Conservation (phyloP, 2,888 invertebrate genomes). For the Acleris literana region DNA sequence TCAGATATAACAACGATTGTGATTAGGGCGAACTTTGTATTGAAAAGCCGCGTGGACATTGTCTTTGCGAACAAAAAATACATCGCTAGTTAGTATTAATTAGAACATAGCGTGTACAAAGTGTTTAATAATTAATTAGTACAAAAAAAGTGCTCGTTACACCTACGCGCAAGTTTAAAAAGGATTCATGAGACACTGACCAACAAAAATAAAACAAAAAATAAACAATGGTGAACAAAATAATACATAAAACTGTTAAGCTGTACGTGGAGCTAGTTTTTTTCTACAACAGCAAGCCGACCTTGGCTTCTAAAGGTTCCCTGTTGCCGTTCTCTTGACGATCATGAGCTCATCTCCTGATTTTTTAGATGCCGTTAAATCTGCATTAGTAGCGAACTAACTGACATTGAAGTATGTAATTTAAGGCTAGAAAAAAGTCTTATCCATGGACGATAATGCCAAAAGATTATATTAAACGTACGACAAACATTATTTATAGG, state of each 20-base stretch:
- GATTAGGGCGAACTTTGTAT: slow-evolving; percentile 14
- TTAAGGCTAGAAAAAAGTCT: slow-evolving; percentile 1
- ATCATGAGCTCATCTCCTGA: slow-evolving; percentile 21
- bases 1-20: slow-evolving; percentile 1
- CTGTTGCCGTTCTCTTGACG: slow-evolving; percentile 14
- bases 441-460: background rate
- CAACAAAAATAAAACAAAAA: slow-evolving; percentile 55
- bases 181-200: slow-evolving; percentile 63
- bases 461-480: slow-evolving; percentile 7
- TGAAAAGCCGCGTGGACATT: slow-evolving; percentile 2
- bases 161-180: slow-evolving; percentile 34
- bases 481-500: slow-evolving; percentile 13
- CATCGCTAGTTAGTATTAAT: slow-evolving; percentile 22
- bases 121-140: slow-evolving; percentile 56
- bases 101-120: slow-evolving; percentile 40
- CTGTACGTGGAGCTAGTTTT: slow-evolving; percentile 77
- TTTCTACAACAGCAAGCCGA: slow-evolving; percentile 76
- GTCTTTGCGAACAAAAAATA: slow-evolving; percentile 1
- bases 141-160: slow-evolving; percentile 50
- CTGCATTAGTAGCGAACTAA: slow-evolving; percentile 7
- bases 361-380: slow-evolving; percentile 6
- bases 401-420: background rate
- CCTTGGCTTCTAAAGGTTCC: slow-evolving; percentile 40
- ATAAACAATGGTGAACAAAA: slow-evolving; percentile 56
- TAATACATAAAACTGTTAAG: slow-evolving; percentile 47